Percentiles rank a stretch among this genome's conserved stretches.
phyloP scores from a whole-genome alignment of 2,113 vertebrate species.

The Rousettus leschenaultii region DNA sequence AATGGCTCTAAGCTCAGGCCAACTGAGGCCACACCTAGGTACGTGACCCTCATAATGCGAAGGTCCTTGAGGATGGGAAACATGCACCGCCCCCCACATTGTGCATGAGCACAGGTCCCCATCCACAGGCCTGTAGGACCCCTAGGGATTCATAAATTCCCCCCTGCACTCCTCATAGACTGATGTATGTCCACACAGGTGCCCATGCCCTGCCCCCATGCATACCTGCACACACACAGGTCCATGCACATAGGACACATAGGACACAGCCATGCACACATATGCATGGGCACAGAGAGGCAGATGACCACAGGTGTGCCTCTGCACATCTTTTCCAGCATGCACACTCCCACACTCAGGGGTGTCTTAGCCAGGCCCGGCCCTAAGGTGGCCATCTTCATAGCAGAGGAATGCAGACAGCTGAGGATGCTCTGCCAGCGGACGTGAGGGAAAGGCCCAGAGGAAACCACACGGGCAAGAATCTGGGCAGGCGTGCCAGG shows the following conservation, averaged over 20 bases:
- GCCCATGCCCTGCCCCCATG: background rate
- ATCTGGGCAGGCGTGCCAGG: conserved; percentile 65
- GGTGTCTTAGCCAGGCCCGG: conserved; percentile 18
- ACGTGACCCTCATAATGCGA: background rate
- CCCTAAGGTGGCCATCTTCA: conserved; percentile 62
- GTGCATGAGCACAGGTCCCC: no score
- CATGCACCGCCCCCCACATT: background rate
- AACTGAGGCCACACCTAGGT: background rate
- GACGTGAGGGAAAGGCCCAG: conserved; percentile 72
- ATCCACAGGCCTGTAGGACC: background rate
- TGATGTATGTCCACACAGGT: background rate
- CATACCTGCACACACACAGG: background rate
- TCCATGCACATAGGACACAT: background rate
- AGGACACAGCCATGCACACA: background rate
- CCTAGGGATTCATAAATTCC: background rate
- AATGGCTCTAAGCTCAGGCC: background rate
- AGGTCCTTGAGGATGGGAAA: background rate
- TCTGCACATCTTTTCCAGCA: conserved; percentile 18
- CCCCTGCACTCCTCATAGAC: background rate
- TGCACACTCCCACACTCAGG: background rate
- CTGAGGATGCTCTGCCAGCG: conserved; percentile 63
- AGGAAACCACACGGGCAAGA: conserved; percentile 66
- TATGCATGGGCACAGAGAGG: background rate
- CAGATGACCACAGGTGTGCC: conserved; percentile 31
- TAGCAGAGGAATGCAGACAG: conserved; percentile 67